Conservation (phyloP, 1,140 invertebrate species). For the Hylaeus volcanicus region DNA sequence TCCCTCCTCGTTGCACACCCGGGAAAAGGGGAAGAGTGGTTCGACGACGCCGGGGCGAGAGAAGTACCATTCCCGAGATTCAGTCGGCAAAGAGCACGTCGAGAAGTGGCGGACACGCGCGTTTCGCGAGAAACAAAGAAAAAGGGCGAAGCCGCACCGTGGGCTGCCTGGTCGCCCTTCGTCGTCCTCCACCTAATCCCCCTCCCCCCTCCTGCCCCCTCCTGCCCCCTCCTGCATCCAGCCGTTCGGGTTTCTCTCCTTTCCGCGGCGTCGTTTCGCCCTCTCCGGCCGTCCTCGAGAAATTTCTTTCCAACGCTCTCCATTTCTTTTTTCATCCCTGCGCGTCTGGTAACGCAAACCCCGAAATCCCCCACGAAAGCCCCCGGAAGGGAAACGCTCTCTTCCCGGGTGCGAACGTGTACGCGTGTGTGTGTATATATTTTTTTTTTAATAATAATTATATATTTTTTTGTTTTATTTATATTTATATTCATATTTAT, state of each 20-base stretch:
- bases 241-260: conserved; percentile 17
- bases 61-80: conserved; percentile 60
- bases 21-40: conserved; percentile 60
- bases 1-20: conserved; percentile 67
- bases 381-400: conserved; percentile 43
- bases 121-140: conserved; percentile 44
- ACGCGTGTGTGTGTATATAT: conserved; percentile 15
- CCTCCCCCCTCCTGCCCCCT: not conserved
- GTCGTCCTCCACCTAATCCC: conserved; percentile 10
- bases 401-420: conserved; percentile 68
- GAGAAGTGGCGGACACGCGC: conserved; percentile 53
- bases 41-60: conserved; percentile 56
- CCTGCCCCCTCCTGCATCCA: not conserved
- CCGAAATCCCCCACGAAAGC: conserved; percentile 55
- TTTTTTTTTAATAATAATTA: conserved; percentile 40
- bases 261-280: conserved; percentile 14
- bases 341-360: not conserved
- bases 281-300: not conserved
- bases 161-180: conserved; percentile 22
- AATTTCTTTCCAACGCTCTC: not conserved
- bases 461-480: conserved; percentile 44
- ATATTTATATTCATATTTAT: conserved; percentile 47
- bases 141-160: conserved; percentile 48
- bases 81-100: conserved; percentile 55
- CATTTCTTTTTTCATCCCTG: not conserved